Evolutionary conservation across 2,797 vertebrate species (phyloP).

Genomic region (Selene dorsalis): DNA sequence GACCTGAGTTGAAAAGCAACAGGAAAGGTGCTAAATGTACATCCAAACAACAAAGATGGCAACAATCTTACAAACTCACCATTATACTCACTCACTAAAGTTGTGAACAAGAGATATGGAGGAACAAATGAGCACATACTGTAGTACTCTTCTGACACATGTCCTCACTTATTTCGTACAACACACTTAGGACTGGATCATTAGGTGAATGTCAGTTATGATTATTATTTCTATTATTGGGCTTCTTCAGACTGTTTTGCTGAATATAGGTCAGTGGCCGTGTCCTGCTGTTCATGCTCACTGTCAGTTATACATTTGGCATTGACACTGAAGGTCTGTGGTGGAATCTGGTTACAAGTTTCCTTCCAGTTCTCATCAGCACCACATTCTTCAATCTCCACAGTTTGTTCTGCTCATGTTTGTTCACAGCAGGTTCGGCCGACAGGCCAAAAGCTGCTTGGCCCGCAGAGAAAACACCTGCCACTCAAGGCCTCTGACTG

Average conservation of each 20-base stretch:
- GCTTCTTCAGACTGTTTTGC: background rate
- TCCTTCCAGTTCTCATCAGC: conserved; percentile 64
- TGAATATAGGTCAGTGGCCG: conserved; percentile 54
- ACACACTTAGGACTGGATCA: too few species aligned
- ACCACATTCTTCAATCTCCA: conserved; percentile 73
- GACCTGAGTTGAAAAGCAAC: conserved; percentile 12
- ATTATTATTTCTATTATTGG: too few species aligned
- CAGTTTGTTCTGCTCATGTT: conserved; percentile 78
- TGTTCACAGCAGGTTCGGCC: conserved; percentile 67
- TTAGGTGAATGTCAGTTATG: too few species aligned
- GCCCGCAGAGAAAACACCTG: conserved; percentile 83
- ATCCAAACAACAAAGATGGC: background rate
- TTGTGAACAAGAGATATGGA: background rate
- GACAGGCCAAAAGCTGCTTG: conserved; percentile 69
- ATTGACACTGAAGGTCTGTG: conserved; percentile 27
- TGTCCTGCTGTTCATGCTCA: conserved; percentile 20
- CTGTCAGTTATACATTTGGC: conserved; percentile 27
- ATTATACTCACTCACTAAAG: background rate
- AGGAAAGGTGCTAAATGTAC: conserved; percentile 25
- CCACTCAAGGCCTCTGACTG: conserved; percentile 50
- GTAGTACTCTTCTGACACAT: background rate
- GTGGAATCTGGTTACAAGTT: conserved; percentile 54
- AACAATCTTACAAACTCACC: background rate
- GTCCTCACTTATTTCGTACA: background rate
- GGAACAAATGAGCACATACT: background rate